phyloP scores from a whole-genome alignment of 2,797 vertebrate genomes.

The Lateolabrax maculatus region DNA sequence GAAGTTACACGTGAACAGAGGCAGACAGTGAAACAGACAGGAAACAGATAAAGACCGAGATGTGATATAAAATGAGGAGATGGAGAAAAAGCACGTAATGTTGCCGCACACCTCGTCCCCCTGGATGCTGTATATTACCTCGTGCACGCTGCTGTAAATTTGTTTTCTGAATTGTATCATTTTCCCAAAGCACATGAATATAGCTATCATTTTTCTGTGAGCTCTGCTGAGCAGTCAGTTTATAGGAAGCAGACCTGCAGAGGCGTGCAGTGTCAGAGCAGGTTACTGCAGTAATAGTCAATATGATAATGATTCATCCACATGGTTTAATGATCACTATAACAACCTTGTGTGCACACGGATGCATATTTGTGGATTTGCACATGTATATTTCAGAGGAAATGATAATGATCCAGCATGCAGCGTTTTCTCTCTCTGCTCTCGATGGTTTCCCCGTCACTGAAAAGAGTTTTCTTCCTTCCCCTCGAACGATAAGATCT shows the following conservation, averaged over 20 bases:
- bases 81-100: constrained; percentile 18
- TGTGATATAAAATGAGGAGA: background rate
- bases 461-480: constrained; percentile 53
- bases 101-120: background rate
- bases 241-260: constrained; percentile 38
- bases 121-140: constrained; percentile 1
- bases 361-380: constrained; percentile 21
- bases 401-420: constrained; percentile 38
- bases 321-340: constrained; percentile 37
- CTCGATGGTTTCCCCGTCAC: constrained; percentile 24
- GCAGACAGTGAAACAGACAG: background rate
- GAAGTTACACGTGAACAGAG: constrained; percentile 14
- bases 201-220: background rate
- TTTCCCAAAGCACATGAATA: constrained; percentile 27
- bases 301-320: constrained; percentile 37
- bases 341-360: background rate
- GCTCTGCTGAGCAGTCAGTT: constrained; percentile 32
- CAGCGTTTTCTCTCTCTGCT: constrained; percentile 19
- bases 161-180: constrained; percentile 30
- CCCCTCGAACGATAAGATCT: constrained; percentile 62
- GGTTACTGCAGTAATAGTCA: constrained; percentile 32
- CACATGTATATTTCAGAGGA: constrained; percentile 18
- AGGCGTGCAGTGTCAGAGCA: constrained; percentile 33
- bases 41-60: constrained; percentile 12
- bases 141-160: constrained; percentile 13